Percentiles rank a stretch among this genome's conserved stretches.
phyloP scores from a whole-genome alignment of 2,113 vertebrate genomes.

The Calidris pugnax region DNA sequence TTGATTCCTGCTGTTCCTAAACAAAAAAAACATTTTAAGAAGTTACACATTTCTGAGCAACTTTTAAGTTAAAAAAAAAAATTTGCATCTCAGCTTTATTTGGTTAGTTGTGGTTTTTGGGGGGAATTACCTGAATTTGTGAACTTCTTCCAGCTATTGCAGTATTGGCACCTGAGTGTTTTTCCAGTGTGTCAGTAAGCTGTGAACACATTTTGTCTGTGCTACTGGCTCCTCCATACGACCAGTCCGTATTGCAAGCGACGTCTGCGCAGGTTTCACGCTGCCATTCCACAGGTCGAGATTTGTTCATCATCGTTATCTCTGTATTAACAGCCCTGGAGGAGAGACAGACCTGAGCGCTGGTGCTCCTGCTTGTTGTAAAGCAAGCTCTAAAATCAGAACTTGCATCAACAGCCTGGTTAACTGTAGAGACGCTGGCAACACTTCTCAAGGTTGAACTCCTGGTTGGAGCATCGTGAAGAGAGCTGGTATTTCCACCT shows the following conservation, averaged over 20 bases:
- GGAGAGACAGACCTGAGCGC: background rate
- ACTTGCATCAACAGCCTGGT: constrained; percentile 15
- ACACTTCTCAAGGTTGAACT: accelerated
- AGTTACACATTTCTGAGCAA: background rate
- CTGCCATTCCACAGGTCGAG: background rate
- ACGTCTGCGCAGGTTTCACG: background rate
- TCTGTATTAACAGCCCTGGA: constrained; percentile 66
- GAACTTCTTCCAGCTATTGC: background rate
- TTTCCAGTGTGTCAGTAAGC: background rate
- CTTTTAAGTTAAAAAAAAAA: background rate
- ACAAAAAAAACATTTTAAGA: background rate
- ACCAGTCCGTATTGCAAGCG: constrained; percentile 53
- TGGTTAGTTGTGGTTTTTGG: background rate
- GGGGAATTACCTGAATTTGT: constrained; percentile 51
- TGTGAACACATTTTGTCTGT: background rate
- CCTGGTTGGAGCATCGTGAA: too few species aligned
- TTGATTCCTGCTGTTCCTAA: constrained; percentile 18
- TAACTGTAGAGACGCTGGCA: background rate
- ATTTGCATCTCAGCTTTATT: background rate
- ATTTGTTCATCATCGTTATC: constrained; percentile 53
- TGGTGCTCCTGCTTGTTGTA: constrained; percentile 52
- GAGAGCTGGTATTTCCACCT: background rate
- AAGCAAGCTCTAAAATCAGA: constrained; percentile 60
- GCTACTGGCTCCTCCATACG: background rate
- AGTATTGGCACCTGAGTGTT: background rate